These are phyloP conservation scores for Coenonympha arcania DNA, from an alignment of 2,888 invertebrate species.

Conservation along the genomic window DNA sequence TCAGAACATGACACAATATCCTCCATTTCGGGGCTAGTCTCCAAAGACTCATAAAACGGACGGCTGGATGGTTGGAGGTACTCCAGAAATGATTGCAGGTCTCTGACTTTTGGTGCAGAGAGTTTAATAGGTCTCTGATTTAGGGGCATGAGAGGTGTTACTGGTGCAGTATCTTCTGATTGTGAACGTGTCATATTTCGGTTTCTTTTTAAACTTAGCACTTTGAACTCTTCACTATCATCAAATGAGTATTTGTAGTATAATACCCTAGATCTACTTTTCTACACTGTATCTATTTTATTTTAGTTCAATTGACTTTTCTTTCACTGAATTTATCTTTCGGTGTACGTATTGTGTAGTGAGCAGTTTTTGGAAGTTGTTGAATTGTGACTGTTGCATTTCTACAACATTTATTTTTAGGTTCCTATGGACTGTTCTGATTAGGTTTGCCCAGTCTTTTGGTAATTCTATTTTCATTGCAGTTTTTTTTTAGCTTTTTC, in stretches of 20 bases:
- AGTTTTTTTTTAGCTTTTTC: conserved; percentile 22
- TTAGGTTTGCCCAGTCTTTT: conserved; percentile 22
- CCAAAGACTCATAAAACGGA: not conserved
- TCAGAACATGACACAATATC: not conserved
- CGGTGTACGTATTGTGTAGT: conserved; percentile 18
- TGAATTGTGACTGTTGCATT: conserved; percentile 18
- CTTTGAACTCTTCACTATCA: not conserved
- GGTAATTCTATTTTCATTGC: conserved; percentile 23
- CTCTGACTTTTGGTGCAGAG: not conserved
- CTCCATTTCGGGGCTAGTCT: not conserved
- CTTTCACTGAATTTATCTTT: conserved; percentile 19
- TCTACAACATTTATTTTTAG: conserved; percentile 21
- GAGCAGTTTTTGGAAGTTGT: conserved; percentile 19
- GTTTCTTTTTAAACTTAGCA: not conserved
- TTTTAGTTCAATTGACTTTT: conserved; percentile 21
- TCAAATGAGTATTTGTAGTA: conserved; percentile 7
- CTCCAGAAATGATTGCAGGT: not conserved
- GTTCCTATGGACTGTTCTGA: conserved; percentile 21
- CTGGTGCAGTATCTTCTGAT: not conserved
- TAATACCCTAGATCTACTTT: not conserved
- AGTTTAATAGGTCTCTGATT: not conserved
- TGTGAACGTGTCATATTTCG: not conserved
- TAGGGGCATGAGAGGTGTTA: not conserved
- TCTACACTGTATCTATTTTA: conserved; percentile 13
- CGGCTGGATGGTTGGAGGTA: not conserved